Percentiles rank a stretch among this genome's conserved stretches.
phyloP scores from a whole-genome alignment of 2,113 vertebrate species.

The Pelvicachromis taeniatus region DNA sequence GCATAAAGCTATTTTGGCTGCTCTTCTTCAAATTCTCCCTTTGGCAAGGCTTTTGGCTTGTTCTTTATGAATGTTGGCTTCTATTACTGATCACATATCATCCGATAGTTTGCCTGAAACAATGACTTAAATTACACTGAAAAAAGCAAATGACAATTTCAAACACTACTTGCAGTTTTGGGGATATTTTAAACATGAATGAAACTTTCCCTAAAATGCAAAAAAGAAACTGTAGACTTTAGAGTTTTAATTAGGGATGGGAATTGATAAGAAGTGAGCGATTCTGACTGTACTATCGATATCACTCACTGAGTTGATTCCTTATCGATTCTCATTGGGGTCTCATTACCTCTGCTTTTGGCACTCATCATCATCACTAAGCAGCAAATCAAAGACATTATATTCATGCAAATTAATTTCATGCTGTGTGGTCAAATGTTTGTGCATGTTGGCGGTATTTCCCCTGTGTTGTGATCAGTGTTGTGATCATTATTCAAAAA shows the following conservation, averaged over 20 bases:
- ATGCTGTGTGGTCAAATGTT: background rate
- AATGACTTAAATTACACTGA: background rate
- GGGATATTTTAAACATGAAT: background rate
- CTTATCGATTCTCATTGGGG: background rate
- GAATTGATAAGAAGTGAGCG: background rate
- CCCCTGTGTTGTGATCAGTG: background rate
- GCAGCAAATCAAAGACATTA: background rate
- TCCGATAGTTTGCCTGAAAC: background rate
- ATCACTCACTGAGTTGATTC: background rate
- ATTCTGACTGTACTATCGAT: background rate
- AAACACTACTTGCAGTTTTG: background rate
- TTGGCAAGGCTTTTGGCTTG: background rate
- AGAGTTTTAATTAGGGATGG: background rate
- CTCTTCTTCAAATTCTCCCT: background rate
- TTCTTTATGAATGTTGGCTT: background rate
- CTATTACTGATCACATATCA: background rate
- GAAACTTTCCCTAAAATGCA: background rate
- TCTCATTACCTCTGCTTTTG: too few species aligned
- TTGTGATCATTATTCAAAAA: background rate
- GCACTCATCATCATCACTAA: background rate
- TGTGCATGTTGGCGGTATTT: background rate
- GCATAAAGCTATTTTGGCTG: background rate
- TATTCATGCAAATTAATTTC: background rate
- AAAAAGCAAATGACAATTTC: background rate
- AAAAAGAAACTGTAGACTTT: background rate